Conservation (phyloP, 2,113 vertebrate species). For the Apus apus region DNA sequence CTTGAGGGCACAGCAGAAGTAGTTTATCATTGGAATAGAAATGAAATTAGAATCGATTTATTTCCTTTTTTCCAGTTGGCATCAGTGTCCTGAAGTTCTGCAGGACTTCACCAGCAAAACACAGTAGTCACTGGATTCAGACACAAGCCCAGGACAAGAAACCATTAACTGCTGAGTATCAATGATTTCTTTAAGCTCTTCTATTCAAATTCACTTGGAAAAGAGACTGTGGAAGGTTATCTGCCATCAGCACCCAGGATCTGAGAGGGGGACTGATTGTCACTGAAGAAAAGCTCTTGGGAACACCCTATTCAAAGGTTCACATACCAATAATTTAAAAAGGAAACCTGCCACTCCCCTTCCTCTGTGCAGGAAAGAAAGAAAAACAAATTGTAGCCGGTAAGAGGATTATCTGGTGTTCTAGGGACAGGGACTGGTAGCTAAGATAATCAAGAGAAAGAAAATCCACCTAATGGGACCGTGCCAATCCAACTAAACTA, state of each 20-base stretch:
- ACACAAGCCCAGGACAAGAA: neutral
- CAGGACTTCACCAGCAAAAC: neutral
- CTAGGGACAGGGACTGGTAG: slow-evolving; percentile 32
- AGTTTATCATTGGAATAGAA: neutral
- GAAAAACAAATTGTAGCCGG: slow-evolving; percentile 12
- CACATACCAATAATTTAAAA: neutral
- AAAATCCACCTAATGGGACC: slow-evolving; percentile 40
- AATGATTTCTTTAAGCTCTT: neutral
- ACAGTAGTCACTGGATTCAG: neutral
- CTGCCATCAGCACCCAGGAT: neutral
- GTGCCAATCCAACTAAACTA: neutral
- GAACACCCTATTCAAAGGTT: neutral
- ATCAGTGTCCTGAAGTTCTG: neutral
- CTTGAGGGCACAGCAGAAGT: neutral
- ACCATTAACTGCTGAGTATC: neutral
- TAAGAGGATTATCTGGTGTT: slow-evolving; percentile 39
- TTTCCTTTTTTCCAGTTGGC: neutral
- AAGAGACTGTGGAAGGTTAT: neutral
- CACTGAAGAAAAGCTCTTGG: neutral
- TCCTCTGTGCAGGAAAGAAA: neutral
- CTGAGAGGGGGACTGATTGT: neutral
- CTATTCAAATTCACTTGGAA: neutral
- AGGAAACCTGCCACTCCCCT: neutral
- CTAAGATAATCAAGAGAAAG: slow-evolving; percentile 26
- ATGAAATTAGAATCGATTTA: slow-evolving; percentile 15